Evolutionary conservation across 2,888 invertebrate genomes (phyloP), one percentile per base, ranked within the genome.

Genomic region (Melanostoma mellinum): DNA sequence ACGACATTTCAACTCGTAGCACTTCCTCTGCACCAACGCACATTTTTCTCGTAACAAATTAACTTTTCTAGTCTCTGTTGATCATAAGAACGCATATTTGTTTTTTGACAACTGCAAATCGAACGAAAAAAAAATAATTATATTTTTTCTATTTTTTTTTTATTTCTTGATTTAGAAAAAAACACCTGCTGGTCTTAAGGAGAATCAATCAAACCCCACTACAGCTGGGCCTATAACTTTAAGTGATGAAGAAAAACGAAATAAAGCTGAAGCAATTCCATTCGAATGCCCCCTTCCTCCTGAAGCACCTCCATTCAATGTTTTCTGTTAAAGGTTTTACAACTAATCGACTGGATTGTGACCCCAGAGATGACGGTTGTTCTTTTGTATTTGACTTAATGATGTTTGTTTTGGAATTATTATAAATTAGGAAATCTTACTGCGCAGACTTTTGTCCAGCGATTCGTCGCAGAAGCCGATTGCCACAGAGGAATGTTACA

Each of bases 401-500:
- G 20, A 56, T 72, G 38, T 65, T 35, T 72, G 20, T 10, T 65
- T 74, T 75, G 69, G 56, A 67, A 79, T 63, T 50, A 20, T 20
- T 20, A 20, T 60, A 50, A 60, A 53, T 71, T 53, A 65, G 36
- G 40, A 61, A 20, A 52, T 52, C 50, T 71, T 74, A 79, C 52
- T 79, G 79, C 46, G 79, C 32, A 33, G 82, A 56, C 55, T 85
- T 85, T 61, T 80, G 85, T 42, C 67, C 76, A 33, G 86, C 76
- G 87, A 99, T 94, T 78, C 94, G 93, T 76, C 97, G 95, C 87
- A 99, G 93, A 90, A 99, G 93, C 86, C 97, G 95, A 91, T 98
- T 98, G 2, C 99, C 99, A 80, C 96, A 94, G 46, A 99, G 93
- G 93, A 99, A 99, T 73, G 99, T 98, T 86, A 98, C 93, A 46